Evolutionary conservation across 2,888 invertebrate species (phyloP).

Genomic region (Gisinianus flammeolus): DNA sequence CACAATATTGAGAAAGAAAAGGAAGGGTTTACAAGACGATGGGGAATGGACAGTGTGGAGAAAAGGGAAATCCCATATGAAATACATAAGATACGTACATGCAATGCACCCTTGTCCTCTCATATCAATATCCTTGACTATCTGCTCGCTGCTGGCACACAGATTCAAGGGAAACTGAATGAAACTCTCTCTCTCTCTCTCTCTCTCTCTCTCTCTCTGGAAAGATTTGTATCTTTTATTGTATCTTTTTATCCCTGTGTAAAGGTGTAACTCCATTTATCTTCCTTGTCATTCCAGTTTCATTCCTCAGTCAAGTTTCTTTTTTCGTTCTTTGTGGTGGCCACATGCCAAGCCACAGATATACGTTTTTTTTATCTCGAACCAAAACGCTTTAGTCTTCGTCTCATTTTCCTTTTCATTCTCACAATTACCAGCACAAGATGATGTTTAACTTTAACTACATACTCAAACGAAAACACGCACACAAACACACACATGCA

Average conservation of each 20-base stretch:
- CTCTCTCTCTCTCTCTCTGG: not conserved
- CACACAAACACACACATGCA: not conserved
- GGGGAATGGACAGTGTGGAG: not conserved
- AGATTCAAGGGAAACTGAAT: constrained; percentile 3
- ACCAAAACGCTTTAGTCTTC: not conserved
- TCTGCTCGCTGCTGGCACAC: not conserved
- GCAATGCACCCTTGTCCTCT: not conserved
- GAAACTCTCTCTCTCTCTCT: not conserved
- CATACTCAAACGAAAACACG: not conserved
- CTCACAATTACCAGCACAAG: not conserved
- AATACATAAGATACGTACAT: not conserved
- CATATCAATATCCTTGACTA: not conserved
- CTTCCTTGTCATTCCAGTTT: constrained; percentile 14
- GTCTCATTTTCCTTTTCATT: not conserved
- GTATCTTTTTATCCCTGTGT: constrained; percentile 7
- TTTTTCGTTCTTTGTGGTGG: not conserved
- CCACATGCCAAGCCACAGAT: constrained; percentile 13
- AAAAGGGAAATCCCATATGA: not conserved
- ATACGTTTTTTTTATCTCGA: not conserved
- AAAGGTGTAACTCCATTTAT: constrained; percentile 20
- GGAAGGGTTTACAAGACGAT: no score
- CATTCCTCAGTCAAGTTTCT: not conserved
- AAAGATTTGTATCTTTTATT: no score
- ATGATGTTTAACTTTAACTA: no score
- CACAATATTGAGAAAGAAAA: not conserved